These are phyloP conservation scores for Echiichthys vipera DNA, from an alignment of 2,797 vertebrate species.

Conservation along the genomic window DNA sequence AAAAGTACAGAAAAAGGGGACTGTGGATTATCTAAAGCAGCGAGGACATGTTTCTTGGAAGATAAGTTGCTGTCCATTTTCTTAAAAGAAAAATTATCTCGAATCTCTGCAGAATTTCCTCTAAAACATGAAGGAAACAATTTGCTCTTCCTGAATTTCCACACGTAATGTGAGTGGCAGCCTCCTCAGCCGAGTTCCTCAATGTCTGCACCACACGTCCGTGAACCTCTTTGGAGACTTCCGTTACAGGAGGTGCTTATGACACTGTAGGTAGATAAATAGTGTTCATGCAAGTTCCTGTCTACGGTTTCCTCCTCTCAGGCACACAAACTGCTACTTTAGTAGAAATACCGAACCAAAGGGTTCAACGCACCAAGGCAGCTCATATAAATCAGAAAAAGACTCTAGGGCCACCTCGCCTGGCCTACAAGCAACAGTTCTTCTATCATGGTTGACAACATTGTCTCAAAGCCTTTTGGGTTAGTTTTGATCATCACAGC, in stretches of 20 bases:
- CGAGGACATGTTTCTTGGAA: not conserved
- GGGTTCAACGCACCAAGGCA: slow-evolving; percentile 4
- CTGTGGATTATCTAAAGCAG: not conserved
- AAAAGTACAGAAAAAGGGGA: not conserved
- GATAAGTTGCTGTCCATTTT: not conserved
- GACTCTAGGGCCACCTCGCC: not conserved
- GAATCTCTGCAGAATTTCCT: not conserved
- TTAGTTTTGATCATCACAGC: slow-evolving; percentile 59
- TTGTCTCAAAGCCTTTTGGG: slow-evolving; percentile 29
- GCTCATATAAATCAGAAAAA: not conserved
- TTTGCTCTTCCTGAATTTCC: slow-evolving; percentile 30
- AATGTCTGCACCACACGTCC: slow-evolving; percentile 63
- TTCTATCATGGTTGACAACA: slow-evolving; percentile 50
- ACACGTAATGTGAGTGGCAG: slow-evolving; percentile 24
- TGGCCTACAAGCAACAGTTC: slow-evolving; percentile 6
- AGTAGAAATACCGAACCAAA: slow-evolving; percentile 12
- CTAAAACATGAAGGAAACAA: slow-evolving; percentile 7
- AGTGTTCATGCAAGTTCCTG: slow-evolving; percentile 68
- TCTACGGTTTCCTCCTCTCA: slow-evolving; percentile 57
- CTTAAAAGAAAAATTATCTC: not conserved
- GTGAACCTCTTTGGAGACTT: slow-evolving; percentile 57
- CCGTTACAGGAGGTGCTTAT: slow-evolving; percentile 59
- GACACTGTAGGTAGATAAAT: slow-evolving; percentile 41
- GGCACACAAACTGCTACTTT: slow-evolving; percentile 16
- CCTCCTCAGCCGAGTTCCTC: slow-evolving; percentile 35